A percentile compares a stretch with the other conserved stretches of the same genome.
phyloP scores from a whole-genome alignment of 2,113 vertebrate genomes.

The Lepidothrix coronata region DNA sequence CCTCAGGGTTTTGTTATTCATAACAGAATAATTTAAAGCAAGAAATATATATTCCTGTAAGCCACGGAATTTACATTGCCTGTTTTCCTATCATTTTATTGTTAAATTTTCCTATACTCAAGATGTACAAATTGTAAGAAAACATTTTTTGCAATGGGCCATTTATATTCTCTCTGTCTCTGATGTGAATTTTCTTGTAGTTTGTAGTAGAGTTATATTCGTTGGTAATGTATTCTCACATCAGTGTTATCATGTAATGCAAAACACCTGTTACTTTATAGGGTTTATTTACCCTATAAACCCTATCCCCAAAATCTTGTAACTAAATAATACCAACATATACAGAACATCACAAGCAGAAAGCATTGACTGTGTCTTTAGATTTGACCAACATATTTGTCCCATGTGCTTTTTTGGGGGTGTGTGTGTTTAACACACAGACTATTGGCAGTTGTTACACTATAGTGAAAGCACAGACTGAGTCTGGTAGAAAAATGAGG shows the following conservation, averaged over 20 bases:
- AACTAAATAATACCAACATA: background rate
- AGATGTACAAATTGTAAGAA: background rate
- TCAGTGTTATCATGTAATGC: background rate
- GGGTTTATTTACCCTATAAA: background rate
- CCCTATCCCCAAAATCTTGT: background rate
- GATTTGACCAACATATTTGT: background rate
- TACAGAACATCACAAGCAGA: background rate
- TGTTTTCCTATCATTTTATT: background rate
- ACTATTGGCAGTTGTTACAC: background rate
- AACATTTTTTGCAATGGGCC: background rate
- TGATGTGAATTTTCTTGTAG: background rate
- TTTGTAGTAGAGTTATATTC: background rate
- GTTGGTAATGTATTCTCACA: background rate
- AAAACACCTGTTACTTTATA: background rate
- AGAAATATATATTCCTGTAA: background rate
- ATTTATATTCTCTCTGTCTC: background rate
- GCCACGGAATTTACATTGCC: background rate
- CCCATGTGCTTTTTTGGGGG: rapidly evolving
- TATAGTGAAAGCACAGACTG: background rate
- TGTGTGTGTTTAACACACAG: background rate
- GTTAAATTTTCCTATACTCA: background rate
- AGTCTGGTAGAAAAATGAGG: background rate
- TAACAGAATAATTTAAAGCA: background rate
- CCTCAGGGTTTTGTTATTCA: background rate
- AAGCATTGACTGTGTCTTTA: background rate